Percentiles rank a stretch among this genome's conserved stretches.
Conservation (phyloP, 2,888 invertebrate genomes). For the Harpalus rubripes region DNA sequence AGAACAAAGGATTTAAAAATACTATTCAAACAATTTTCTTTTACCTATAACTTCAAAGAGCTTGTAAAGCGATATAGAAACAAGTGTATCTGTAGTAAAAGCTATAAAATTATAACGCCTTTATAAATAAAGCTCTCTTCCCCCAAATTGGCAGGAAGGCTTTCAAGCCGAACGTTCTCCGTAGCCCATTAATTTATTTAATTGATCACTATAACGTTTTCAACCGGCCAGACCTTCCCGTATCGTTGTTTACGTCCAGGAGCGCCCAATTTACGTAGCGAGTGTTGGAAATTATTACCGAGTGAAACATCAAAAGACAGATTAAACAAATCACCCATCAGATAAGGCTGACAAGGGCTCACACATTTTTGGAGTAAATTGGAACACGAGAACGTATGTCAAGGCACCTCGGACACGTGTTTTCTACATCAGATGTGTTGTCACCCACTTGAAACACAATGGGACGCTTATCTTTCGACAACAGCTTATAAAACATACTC, state of each 20-base stretch:
- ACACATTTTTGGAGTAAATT: slow-evolving; percentile 53
- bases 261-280: slow-evolving; percentile 58
- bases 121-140: slow-evolving; percentile 61
- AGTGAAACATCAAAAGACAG: slow-evolving; percentile 64
- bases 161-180: slow-evolving; percentile 39
- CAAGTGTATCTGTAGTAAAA: background rate
- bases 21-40: background rate
- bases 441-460: slow-evolving; percentile 46
- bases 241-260: slow-evolving; percentile 61
- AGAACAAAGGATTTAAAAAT: background rate
- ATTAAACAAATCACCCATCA: slow-evolving; percentile 59
- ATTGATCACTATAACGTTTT: slow-evolving; percentile 63
- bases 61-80: background rate
- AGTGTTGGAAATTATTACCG: slow-evolving; percentile 57
- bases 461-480: slow-evolving; percentile 40
- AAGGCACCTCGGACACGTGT: slow-evolving; percentile 31
- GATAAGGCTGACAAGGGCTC: slow-evolving; percentile 45
- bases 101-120: slow-evolving; percentile 57
- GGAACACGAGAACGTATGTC: slow-evolving; percentile 53
- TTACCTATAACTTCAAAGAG: background rate
- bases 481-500: slow-evolving; percentile 42
- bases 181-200: slow-evolving; percentile 63
- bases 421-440: slow-evolving; percentile 47
- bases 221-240: slow-evolving; percentile 44
- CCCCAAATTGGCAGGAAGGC: slow-evolving; percentile 60